Conservation (phyloP, 2,797 vertebrate genomes). For the Leucoraja ocellata region DNA sequence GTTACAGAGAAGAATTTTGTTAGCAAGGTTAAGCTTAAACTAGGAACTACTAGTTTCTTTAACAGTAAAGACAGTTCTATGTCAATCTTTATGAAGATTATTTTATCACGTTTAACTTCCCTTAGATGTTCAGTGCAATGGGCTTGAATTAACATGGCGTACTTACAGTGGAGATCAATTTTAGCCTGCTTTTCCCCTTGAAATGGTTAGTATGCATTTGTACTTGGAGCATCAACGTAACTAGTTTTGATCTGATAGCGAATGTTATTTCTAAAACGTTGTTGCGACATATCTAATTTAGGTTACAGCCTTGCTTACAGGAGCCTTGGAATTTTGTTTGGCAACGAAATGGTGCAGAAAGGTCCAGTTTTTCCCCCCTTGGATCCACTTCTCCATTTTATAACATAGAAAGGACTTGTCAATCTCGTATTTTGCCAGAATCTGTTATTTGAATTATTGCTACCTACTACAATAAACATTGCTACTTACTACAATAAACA, state of each 20-base stretch:
- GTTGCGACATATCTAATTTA: neutral
- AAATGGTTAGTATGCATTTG: neutral
- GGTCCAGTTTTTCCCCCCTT: neutral
- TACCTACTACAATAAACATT: neutral
- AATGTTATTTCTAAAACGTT: neutral
- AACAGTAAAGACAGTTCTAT: neutral
- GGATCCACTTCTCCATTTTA: neutral
- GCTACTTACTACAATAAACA: too few species aligned
- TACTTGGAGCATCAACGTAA: neutral
- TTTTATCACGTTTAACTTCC: neutral
- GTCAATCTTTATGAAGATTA: neutral
- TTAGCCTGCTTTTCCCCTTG: neutral
- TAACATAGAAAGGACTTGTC: neutral
- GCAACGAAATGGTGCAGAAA: neutral
- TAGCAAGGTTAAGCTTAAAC: neutral
- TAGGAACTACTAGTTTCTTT: neutral
- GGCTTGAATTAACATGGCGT: neutral
- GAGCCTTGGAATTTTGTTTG: neutral
- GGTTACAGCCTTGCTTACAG: neutral
- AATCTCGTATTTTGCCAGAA: neutral
- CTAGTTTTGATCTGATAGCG: neutral
- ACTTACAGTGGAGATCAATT: neutral
- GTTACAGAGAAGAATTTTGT: neutral
- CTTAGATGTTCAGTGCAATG: neutral
- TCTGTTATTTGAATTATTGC: neutral